phyloP scores from a whole-genome alignment of 2,888 invertebrate species.

The Eristalis arbustorum region DNA sequence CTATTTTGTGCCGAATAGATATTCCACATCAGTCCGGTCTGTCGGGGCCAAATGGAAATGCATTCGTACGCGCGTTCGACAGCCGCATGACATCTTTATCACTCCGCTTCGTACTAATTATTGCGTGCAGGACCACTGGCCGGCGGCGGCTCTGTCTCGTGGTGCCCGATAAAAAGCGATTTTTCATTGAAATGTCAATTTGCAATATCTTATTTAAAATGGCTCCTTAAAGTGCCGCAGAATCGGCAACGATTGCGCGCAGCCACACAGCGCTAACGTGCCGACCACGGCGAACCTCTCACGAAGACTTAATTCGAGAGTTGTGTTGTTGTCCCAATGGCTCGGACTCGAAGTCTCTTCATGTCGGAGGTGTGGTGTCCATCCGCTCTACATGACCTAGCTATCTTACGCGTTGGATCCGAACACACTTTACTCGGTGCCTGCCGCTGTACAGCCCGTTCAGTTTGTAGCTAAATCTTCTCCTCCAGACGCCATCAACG shows the following conservation, averaged over 20 bases:
- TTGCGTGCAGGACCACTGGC: constrained; percentile 44
- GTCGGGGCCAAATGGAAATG: constrained; percentile 25
- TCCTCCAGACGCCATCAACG: too few species aligned
- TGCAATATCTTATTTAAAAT: constrained; percentile 71
- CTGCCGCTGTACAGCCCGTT: too few species aligned
- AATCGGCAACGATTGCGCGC: constrained; percentile 47
- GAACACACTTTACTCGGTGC: too few species aligned
- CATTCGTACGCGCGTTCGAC: constrained; percentile 54
- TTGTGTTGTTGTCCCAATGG: too few species aligned
- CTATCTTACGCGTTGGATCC: too few species aligned
- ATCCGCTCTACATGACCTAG: too few species aligned
- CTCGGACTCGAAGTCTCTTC: too few species aligned
- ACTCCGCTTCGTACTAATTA: constrained; percentile 64
- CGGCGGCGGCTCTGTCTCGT: not conserved
- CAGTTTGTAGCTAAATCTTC: too few species aligned
- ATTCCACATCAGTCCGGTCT: constrained; percentile 30
- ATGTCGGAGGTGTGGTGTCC: too few species aligned
- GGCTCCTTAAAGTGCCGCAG: constrained; percentile 69
- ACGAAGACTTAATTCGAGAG: too few species aligned
- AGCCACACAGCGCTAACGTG: not conserved
- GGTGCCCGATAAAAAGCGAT: constrained; percentile 62
- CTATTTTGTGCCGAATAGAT: constrained; percentile 46
- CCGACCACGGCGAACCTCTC: not conserved
- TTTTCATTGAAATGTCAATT: constrained; percentile 71
- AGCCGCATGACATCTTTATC: constrained; percentile 69